phyloP scores from a whole-genome alignment of 2,888 invertebrate species.

The Plagodis pulveraria region DNA sequence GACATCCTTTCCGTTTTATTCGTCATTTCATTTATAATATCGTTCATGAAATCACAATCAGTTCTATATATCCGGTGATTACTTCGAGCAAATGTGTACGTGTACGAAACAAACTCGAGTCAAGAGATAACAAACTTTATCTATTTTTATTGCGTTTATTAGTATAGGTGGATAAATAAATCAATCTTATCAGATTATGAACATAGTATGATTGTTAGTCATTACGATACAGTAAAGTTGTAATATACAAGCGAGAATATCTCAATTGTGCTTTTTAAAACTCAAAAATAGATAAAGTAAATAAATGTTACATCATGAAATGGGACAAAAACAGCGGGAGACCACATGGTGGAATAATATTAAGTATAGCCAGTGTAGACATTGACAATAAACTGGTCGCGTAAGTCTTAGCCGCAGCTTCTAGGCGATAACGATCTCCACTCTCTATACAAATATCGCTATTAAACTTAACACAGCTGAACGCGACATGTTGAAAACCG shows the following conservation, averaged over 20 bases:
- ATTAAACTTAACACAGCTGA: slow-evolving; percentile 76
- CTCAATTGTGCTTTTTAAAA: background rate
- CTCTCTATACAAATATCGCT: slow-evolving; percentile 75
- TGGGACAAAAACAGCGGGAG: background rate
- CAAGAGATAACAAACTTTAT: too few relatives aligned
- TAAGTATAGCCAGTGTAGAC: slow-evolving; percentile 43
- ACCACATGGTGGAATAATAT: slow-evolving; percentile 2
- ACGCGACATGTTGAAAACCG: slow-evolving; percentile 65
- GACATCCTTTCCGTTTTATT: too few relatives aligned
- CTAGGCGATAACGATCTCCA: slow-evolving; percentile 67
- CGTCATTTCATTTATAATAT: too few relatives aligned
- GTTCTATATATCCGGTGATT: background rate
- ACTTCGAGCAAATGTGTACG: too few relatives aligned
- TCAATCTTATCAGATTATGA: too few relatives aligned
- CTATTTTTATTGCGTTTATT: too few relatives aligned
- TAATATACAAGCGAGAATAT: background rate
- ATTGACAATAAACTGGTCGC: slow-evolving; percentile 60
- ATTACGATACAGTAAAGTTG: too few relatives aligned
- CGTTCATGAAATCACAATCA: background rate
- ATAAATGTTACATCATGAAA: background rate
- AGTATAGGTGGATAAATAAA: too few relatives aligned
- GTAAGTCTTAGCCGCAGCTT: slow-evolving; percentile 50
- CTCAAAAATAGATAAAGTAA: background rate
- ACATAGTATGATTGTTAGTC: too few relatives aligned
- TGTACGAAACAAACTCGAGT: too few relatives aligned